These are phyloP conservation scores for Vidua chalybeata DNA, from an alignment of 2,113 vertebrate species.

Conservation along the genomic window DNA sequence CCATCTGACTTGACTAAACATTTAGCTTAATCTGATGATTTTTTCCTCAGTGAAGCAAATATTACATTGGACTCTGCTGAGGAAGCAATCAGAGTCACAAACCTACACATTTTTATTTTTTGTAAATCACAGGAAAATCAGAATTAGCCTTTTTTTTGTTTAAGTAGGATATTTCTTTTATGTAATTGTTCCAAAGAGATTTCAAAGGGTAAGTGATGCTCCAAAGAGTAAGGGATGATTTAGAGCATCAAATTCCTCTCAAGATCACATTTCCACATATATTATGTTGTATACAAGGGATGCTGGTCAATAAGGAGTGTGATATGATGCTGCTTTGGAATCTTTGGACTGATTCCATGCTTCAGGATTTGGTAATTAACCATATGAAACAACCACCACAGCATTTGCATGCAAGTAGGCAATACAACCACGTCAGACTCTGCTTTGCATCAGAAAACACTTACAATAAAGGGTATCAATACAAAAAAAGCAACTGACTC, in stretches of 20 bases:
- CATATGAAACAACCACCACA: background rate
- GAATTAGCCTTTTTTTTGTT: background rate
- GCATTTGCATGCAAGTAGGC: conserved; percentile 30
- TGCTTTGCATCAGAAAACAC: conserved; percentile 53
- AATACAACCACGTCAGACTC: background rate
- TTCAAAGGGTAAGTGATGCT: background rate
- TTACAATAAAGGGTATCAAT: background rate
- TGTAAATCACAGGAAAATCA: background rate
- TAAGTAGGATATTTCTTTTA: background rate
- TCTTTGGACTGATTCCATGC: background rate
- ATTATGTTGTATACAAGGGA: background rate
- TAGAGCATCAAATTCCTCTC: background rate
- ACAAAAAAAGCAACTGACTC: background rate
- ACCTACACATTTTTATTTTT: background rate
- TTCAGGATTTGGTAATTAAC: background rate
- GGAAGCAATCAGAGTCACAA: background rate
- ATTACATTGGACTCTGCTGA: background rate
- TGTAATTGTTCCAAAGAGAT: background rate
- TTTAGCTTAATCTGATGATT: background rate
- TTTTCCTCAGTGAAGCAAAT: background rate
- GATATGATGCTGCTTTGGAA: background rate
- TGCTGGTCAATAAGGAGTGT: background rate
- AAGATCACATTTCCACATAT: background rate
- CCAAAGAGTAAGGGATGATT: background rate
- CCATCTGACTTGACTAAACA: background rate